Evolutionary conservation across 1,140 invertebrate species (phyloP).

Genomic region (Pachyrhynchus sulphureomaculatus): DNA sequence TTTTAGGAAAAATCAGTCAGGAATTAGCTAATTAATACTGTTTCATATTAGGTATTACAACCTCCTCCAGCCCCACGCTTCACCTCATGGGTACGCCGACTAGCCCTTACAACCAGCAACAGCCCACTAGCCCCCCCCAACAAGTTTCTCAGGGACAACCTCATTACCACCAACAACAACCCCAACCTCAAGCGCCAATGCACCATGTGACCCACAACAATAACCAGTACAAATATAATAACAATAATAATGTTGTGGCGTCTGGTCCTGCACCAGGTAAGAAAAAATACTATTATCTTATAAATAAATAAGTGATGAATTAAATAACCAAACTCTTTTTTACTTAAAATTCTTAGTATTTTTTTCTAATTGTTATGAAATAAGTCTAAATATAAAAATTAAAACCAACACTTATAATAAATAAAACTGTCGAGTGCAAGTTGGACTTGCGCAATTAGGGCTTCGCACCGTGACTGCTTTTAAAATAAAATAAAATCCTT

Average conservation of each 20-base stretch:
- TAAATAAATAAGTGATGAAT: no score
- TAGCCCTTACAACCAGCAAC: constrained; percentile 49
- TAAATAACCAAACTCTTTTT: no score
- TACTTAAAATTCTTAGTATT: no score
- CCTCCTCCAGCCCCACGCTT: constrained; percentile 54
- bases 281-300: background rate
- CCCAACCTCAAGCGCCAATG: constrained; percentile 42
- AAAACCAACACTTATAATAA: no score
- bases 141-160: constrained; percentile 46
- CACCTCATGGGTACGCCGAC: constrained; percentile 56
- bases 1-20: no score
- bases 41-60: constrained; percentile 51
- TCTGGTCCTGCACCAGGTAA: constrained; percentile 46
- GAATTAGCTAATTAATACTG: no score
- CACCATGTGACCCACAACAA: constrained; percentile 44
- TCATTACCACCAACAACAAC: constrained; percentile 54
- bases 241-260: constrained; percentile 47
- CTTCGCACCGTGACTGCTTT: no score
- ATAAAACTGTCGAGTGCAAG: no score
- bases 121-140: constrained; percentile 40
- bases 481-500: no score
- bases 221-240: constrained; percentile 47
- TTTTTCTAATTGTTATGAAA: no score
- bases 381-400: no score
- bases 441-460: no score